Base-by-base conservation (phyloP, 2,797 vertebrate species). In the Coilia nasus region DNA sequence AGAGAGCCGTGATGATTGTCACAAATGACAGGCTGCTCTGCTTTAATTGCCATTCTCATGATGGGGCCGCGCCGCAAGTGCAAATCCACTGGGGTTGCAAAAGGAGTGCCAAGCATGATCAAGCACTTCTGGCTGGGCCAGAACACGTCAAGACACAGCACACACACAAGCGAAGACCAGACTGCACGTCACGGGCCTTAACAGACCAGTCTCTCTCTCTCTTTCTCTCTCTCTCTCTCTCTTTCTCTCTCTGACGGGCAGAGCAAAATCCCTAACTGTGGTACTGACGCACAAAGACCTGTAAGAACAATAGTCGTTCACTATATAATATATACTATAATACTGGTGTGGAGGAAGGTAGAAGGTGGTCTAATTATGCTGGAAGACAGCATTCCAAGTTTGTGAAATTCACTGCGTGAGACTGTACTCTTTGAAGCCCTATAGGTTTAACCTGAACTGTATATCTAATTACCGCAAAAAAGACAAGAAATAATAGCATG, bases 391-490 rank as follows among this genome's bases (percentile, higher is more conserved):
- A 71, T 35, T 17, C 31, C 14, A 71, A 31, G 3, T 47, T 19
- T 67, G 41, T 94, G 92, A 93, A 94, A 95, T 91, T 93, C 93
- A 93, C 93, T 92, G 92, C 93, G 92, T 83, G 87, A 90, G 92
- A 92, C 90, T 92, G 93, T 95, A 86, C 81, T 88, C 86, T 95
- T 95, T 93, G 95, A 93, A 93, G 92, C 91, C 91, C 89, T 14
- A 35, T 41, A 89, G 96, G 92, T 95, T 94, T 94, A 96, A 89
- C 90, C 93, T 96, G 93, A 94, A 96, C 89, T 87, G 85, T 89
- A 92, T 91, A 89, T 94, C 93, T 95, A 95, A 96, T 96, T 96
- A 95, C 93, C 92, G 96, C 94, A 94, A 91, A 92, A 82, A 87
- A 91, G 92, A 81, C 23, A 82, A 35, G 56, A 57, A 93, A 94